These are phyloP conservation scores for Prochilodus magdalenae DNA, from an alignment of 2,113 vertebrate genomes.

Conservation along the genomic window DNA sequence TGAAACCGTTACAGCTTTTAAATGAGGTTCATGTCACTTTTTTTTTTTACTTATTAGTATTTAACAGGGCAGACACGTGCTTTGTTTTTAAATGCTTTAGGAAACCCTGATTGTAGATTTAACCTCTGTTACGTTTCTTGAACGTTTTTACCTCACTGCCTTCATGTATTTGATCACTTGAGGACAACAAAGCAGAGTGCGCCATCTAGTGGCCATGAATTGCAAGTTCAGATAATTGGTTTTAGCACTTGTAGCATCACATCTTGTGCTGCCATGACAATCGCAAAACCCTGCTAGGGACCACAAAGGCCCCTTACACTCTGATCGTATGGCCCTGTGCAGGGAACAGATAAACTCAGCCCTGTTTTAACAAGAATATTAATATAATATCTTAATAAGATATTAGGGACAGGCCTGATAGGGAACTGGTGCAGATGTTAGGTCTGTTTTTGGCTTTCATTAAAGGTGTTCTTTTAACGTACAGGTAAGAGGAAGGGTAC, in stretches of 20 bases:
- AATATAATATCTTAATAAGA: background rate
- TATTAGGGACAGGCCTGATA: background rate
- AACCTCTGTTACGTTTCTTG: background rate
- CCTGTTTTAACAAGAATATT: background rate
- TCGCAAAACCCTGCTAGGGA: background rate
- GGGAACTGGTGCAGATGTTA: background rate
- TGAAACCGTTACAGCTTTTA: too few relatives aligned
- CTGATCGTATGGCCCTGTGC: background rate
- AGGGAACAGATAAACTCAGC: background rate
- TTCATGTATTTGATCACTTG: background rate
- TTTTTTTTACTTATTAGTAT: background rate
- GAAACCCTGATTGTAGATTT: background rate
- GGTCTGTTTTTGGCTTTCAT: background rate
- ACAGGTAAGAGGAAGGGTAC: constrained; percentile 97
- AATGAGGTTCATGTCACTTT: too few relatives aligned
- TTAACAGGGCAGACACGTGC: background rate
- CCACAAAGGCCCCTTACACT: background rate
- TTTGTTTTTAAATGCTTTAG: background rate
- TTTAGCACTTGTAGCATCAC: background rate
- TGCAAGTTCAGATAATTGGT: background rate
- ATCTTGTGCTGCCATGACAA: background rate
- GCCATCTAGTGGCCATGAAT: constrained; percentile 1
- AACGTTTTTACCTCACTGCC: too few relatives aligned
- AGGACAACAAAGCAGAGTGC: background rate
- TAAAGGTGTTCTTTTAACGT: background rate